Percentiles rank a stretch among this genome's conserved stretches.
These are phyloP conservation scores for Bovichtus diacanthus DNA, from an alignment of 2,797 vertebrate species.

Conservation along the genomic window DNA sequence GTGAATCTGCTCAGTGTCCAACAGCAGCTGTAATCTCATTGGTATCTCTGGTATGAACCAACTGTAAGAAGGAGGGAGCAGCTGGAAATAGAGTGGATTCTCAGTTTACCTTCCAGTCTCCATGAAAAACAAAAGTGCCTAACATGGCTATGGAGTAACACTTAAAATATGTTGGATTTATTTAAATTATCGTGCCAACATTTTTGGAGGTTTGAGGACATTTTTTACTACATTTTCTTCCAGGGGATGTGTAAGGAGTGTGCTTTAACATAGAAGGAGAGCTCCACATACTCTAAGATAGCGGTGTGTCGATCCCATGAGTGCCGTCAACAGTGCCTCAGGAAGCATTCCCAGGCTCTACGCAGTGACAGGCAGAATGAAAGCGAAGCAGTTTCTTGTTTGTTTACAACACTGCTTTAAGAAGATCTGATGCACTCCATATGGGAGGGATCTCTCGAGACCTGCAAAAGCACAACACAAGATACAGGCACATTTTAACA, in stretches of 20 bases:
- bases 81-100: background rate
- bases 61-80: background rate
- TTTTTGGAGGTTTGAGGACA: background rate
- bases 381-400: constrained; percentile 28
- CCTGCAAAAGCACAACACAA: background rate
- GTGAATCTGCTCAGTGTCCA: background rate
- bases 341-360: background rate
- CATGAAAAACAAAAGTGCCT: background rate
- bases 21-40: background rate
- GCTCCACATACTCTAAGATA: background rate
- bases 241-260: background rate
- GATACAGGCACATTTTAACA: background rate
- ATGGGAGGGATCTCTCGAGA: constrained; percentile 18
- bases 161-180: background rate
- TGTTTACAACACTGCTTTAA: constrained; percentile 43
- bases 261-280: background rate
- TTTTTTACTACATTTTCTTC: background rate
- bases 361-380: constrained; percentile 5
- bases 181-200: background rate
- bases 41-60: constrained; percentile 12
- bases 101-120: background rate
- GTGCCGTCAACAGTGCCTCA: background rate
- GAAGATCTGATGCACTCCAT: constrained; percentile 17
- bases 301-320: background rate
- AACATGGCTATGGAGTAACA: background rate